Conservation (phyloP, 1,140 invertebrate genomes). For the Danaus melanippus region DNA sequence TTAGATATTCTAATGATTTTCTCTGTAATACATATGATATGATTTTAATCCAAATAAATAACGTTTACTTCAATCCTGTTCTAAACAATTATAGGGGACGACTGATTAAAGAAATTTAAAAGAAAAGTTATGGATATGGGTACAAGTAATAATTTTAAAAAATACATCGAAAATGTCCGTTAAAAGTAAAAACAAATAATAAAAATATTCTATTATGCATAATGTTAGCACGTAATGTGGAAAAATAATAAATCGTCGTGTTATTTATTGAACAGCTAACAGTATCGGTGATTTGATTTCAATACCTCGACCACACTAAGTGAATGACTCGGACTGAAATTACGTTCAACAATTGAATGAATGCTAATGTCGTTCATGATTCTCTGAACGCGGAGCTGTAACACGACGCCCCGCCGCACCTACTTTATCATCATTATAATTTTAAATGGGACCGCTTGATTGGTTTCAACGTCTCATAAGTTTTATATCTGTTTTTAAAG, state of each 20-base stretch:
- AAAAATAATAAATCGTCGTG: neutral
- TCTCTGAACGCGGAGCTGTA: constrained; percentile 8
- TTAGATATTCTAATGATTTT: too few species aligned
- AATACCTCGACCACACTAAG: constrained; percentile 31
- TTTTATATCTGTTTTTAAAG: constrained; percentile 3
- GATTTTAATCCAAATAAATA: too few species aligned
- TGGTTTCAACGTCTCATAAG: constrained; percentile 24
- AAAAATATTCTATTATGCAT: too few species aligned
- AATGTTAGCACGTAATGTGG: too few species aligned
- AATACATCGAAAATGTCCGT: too few species aligned
- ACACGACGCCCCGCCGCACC: constrained; percentile 9
- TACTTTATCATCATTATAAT: constrained; percentile 23
- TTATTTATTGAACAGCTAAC: constrained; percentile 21
- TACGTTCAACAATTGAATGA: constrained; percentile 15
- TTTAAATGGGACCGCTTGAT: constrained; percentile 25
- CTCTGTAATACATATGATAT: too few species aligned
- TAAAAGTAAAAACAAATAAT: too few species aligned
- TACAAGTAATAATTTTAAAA: too few species aligned
- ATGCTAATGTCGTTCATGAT: constrained; percentile 17
- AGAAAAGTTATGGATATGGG: too few species aligned
- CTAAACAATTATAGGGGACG: too few species aligned
- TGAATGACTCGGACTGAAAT: constrained; percentile 19
- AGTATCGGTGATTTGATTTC: constrained; percentile 34
- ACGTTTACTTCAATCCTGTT: too few species aligned
- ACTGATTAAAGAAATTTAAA: too few species aligned